phyloP scores from a whole-genome alignment of 2,888 invertebrate species.

The Achlya flavicornis region DNA sequence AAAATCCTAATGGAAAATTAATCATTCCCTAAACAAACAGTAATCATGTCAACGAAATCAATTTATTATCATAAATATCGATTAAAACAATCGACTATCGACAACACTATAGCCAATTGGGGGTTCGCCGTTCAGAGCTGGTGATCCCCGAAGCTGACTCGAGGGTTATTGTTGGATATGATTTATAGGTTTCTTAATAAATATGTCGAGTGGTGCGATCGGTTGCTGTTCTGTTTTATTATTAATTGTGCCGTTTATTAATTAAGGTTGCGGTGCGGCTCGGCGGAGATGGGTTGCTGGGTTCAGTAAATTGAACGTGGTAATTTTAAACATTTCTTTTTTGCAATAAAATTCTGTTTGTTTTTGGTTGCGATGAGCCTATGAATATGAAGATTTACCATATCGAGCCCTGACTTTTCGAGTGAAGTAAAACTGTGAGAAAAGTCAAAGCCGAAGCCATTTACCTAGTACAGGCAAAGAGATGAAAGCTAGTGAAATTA shows the following conservation, averaged over 20 bases:
- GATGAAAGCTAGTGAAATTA: no score
- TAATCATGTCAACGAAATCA: no score
- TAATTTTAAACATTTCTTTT: neutral
- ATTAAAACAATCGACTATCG: neutral
- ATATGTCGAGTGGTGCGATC: conserved; percentile 68
- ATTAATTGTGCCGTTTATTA: conserved; percentile 64
- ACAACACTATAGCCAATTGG: neutral
- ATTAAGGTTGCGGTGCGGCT: conserved; percentile 34
- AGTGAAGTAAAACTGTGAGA: no score
- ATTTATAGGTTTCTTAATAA: conserved; percentile 80
- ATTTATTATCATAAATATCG: neutral
- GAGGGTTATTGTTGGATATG: conserved; percentile 57
- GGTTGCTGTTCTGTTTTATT: conserved; percentile 48
- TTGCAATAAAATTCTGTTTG: neutral
- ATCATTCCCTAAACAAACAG: no score
- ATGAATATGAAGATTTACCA: no score
- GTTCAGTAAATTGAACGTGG: neutral
- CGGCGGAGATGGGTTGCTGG: neutral
- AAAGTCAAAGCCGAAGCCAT: no score
- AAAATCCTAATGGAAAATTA: no score
- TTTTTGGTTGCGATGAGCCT: no score
- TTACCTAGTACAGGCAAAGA: no score
- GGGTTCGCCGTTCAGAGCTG: conserved; percentile 16
- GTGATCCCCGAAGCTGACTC: conserved; percentile 20
- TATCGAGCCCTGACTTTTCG: no score